phyloP scores from a whole-genome alignment of 2,797 vertebrate species.

The Enteromius argenteus region DNA sequence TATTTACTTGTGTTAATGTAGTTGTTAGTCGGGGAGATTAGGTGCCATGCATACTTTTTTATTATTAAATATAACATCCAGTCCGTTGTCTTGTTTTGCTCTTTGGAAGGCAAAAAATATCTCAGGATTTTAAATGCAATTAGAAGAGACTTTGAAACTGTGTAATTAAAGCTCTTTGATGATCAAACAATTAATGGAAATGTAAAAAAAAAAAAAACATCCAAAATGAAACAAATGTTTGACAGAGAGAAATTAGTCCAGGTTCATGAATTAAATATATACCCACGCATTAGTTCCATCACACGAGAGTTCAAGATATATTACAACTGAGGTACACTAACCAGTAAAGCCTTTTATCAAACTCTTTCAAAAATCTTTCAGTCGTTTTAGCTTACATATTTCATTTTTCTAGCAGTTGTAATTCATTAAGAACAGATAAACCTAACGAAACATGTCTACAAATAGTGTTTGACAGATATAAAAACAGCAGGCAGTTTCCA shows the following conservation, averaged over 20 bases:
- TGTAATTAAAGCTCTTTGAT: slow-evolving; percentile 57
- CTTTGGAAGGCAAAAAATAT: slow-evolving; percentile 69
- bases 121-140: slow-evolving; percentile 74
- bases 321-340: neutral
- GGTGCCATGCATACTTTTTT: neutral
- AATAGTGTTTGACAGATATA: neutral
- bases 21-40: neutral
- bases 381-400: neutral
- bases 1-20: neutral
- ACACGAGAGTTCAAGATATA: neutral
- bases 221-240: slow-evolving; percentile 55
- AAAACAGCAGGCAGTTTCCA: neutral
- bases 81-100: slow-evolving; percentile 76
- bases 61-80: slow-evolving; percentile 30
- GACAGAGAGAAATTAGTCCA: neutral
- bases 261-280: slow-evolving; percentile 29
- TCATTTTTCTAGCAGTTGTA: neutral
- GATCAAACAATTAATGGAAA: slow-evolving; percentile 45
- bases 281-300: neutral
- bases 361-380: no score
- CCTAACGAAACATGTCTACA: neutral
- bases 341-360: neutral
- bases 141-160: slow-evolving; percentile 72
- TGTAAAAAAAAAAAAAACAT: slow-evolving; percentile 14
- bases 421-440: neutral